phyloP scores from a whole-genome alignment of 2,888 invertebrate species.

The Eucera pruinosa region DNA sequence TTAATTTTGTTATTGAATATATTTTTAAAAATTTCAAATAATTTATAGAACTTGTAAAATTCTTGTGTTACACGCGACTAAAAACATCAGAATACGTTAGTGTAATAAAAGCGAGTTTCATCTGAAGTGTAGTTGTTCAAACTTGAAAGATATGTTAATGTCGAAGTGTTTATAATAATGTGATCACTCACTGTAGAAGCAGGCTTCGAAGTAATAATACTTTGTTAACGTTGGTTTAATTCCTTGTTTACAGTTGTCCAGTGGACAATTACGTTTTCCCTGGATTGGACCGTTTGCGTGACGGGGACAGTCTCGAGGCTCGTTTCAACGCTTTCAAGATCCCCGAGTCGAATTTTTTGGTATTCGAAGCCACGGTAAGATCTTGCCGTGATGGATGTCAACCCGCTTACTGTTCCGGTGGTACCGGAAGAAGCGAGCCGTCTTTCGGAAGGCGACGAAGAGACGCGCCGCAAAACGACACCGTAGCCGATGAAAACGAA shows the following conservation, averaged over 20 bases:
- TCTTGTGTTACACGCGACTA: too few species aligned
- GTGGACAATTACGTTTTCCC: conserved; percentile 97
- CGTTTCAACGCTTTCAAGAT: conserved; percentile 97
- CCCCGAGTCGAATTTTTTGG: conserved; percentile 96
- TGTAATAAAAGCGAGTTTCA: too few species aligned
- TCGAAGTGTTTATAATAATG: too few species aligned
- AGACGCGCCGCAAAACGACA: conserved; percentile 82
- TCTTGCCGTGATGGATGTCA: conserved; percentile 96
- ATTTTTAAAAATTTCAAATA: too few species aligned
- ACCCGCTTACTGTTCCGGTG: conserved; percentile 93
- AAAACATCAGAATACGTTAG: too few species aligned
- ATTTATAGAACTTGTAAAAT: too few species aligned
- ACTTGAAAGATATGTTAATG: too few species aligned
- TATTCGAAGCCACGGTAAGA: conserved; percentile 96
- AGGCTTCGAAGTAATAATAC: neutral
- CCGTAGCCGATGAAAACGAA: conserved; percentile 64
- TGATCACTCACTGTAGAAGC: too few species aligned
- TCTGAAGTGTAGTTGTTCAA: too few species aligned
- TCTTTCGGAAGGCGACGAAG: conserved; percentile 91
- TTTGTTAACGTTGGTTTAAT: neutral
- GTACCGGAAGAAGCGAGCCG: conserved; percentile 91
- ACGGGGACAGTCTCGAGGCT: conserved; percentile 94
- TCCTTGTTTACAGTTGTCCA: conserved; percentile 89
- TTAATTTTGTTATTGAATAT: too few species aligned
- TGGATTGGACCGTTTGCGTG: conserved; percentile 93